Base-by-base conservation (phyloP, 2,797 vertebrate genomes). In the Phrynocephalus forsythii region DNA sequence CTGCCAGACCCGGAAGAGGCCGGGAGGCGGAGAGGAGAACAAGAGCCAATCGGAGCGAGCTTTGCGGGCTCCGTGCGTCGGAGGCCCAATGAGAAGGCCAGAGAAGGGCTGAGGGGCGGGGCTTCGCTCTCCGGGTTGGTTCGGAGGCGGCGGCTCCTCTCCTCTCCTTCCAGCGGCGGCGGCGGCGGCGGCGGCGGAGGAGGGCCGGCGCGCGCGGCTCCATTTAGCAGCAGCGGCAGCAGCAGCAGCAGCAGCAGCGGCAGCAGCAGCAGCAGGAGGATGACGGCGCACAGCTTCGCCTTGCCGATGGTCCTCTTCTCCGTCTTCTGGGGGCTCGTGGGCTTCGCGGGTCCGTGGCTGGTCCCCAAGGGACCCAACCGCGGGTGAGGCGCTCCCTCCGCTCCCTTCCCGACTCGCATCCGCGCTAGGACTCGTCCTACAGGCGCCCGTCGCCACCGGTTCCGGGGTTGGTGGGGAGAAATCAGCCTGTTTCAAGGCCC, bases 301-400 rank as follows among this genome's bases (percentile, higher is more conserved):
- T 94, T 99, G 82, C 99, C 99, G 9, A 96, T 99, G 96, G 98
- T 99, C 93, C 97, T 99, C 94, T 99, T 99, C 97, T 99, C 99
- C 90, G 98, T 98, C 71, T 95, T 99, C 90, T 99, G 99, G 99
- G 98, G 95, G 69, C 96, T 99, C 78, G 98, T 99, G 88, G 99
- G 98, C 69, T 94, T 98, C 83, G 98, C 98, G 5, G 98, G 98
- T 66, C 99, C 99, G 33, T 98, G 98, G 97, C 96, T 99, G 84
- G 99, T 99, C 90, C 99, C 99, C 6, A 99, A 98, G 94, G 98
- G 99, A 92, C 99, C 99, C 69, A 99, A 99, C 95, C 97, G 98
- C 90, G 98, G 98, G 99, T 99, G 97, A 97, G 97, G 91, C 0
- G 0, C 33, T 0, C 22, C 2, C 84, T 76, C 33, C 24, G 60